Percentiles rank a stretch among this genome's conserved stretches.
These are phyloP conservation scores for Nyctereutes procyonoides DNA, from an alignment of 2,113 vertebrate genomes.

Conservation along the genomic window DNA sequence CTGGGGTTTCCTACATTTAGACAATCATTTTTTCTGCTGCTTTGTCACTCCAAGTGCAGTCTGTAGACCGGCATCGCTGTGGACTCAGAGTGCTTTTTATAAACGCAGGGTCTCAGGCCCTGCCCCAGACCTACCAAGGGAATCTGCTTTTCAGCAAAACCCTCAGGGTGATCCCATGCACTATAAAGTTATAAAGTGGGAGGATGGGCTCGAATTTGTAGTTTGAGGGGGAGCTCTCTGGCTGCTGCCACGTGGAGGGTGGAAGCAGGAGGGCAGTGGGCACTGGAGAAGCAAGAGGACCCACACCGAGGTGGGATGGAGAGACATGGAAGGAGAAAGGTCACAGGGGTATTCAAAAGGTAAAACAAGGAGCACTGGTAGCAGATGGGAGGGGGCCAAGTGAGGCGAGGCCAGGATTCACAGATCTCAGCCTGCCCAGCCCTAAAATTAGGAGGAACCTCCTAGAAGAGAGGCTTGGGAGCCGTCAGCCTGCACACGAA, in stretches of 20 bases:
- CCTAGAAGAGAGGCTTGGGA: background rate
- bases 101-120: background rate
- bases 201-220: background rate
- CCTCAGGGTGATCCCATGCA: background rate
- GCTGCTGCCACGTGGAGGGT: background rate
- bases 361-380: rapidly evolving
- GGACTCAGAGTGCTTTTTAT: background rate
- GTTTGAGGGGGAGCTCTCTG: background rate
- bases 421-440: background rate
- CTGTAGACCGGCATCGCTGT: background rate
- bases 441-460: background rate
- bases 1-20: background rate
- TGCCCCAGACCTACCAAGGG: background rate
- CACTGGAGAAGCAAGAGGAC: background rate
- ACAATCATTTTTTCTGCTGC: background rate
- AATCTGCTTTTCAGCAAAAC: background rate
- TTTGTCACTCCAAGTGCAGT: background rate
- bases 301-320: background rate
- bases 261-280: background rate
- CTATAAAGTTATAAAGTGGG: background rate
- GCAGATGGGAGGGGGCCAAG: rapidly evolving
- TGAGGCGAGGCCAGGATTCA: background rate
- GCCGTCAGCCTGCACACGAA: background rate
- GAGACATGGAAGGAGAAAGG: background rate
- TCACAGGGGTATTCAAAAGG: background rate